A percentile compares a stretch with the other conserved stretches of the same genome.
Conservation (phyloP, 2,797 vertebrate genomes). For the Scolopax bukidnonensis region DNA sequence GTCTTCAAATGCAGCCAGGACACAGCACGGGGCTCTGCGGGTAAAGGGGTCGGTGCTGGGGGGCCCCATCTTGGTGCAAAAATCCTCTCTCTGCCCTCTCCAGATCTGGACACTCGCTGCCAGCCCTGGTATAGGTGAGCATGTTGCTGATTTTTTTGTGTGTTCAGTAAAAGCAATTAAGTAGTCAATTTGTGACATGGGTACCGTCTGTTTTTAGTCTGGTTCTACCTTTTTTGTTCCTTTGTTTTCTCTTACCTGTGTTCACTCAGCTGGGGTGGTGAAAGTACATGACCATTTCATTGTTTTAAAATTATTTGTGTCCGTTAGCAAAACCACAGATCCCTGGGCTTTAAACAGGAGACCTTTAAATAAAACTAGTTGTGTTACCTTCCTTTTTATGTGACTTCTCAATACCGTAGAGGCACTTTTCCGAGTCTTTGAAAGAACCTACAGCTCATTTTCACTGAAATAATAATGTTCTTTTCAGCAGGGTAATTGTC, state of each 20-base stretch:
- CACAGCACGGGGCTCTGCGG: not conserved
- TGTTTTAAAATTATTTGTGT: not conserved
- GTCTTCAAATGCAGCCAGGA: not conserved
- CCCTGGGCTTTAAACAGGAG: not conserved
- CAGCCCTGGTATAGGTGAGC: not conserved
- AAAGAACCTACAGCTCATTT: not conserved
- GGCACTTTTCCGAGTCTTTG: not conserved
- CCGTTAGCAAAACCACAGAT: not conserved
- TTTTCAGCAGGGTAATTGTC: not conserved
- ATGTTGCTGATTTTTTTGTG: not conserved
- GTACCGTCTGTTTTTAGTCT: not conserved
- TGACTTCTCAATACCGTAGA: accelerated
- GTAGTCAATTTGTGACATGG: not conserved
- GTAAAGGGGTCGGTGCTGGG: not conserved
- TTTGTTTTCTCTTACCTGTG: not conserved
- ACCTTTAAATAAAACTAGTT: not conserved
- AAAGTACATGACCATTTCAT: accelerated
- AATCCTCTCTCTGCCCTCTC: not conserved
- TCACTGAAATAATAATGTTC: not conserved
- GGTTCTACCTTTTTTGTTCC: accelerated
- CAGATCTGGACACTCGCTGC: not conserved
- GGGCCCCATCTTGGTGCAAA: accelerated
- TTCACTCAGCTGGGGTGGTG: not conserved
- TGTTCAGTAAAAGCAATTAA: not conserved
- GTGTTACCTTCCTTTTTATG: not conserved